phyloP scores from a whole-genome alignment of 2,113 vertebrate species.

The Oryzias curvinotus region DNA sequence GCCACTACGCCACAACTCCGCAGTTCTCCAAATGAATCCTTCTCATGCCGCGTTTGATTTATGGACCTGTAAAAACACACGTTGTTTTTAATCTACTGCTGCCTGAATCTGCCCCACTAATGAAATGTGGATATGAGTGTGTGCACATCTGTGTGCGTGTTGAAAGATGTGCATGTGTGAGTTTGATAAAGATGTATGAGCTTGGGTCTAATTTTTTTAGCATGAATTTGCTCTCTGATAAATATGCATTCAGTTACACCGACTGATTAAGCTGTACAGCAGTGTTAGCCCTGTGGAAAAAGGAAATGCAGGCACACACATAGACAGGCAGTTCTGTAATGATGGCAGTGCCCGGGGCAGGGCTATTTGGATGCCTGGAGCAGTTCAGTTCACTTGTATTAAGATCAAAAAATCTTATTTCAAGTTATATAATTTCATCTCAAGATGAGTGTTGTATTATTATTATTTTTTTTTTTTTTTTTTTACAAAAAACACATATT shows the following conservation, averaged over 20 bases:
- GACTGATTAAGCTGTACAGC: slow-evolving; percentile 76
- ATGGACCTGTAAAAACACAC: slow-evolving; percentile 80
- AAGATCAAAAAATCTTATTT: slow-evolving; percentile 50
- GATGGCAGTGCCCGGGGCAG: slow-evolving; percentile 53
- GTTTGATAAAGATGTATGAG: slow-evolving; percentile 68
- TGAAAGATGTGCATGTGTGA: slow-evolving; percentile 29
- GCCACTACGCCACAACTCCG: slow-evolving; percentile 63
- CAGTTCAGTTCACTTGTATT: slow-evolving; percentile 51
- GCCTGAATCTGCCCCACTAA: slow-evolving; percentile 69
- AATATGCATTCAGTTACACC: slow-evolving; percentile 74
- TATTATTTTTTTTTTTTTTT: too few relatives aligned
- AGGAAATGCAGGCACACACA: slow-evolving; percentile 47
- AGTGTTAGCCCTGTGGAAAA: slow-evolving; percentile 67
- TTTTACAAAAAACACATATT: too few relatives aligned
- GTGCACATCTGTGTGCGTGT: slow-evolving; percentile 32
- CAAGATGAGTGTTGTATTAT: slow-evolving; percentile 22
- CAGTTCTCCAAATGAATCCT: slow-evolving; percentile 77
- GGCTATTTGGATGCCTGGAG: slow-evolving; percentile 62
- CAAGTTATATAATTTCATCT: slow-evolving; percentile 37
- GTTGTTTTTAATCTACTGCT: slow-evolving; percentile 82
- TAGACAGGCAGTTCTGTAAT: slow-evolving; percentile 33
- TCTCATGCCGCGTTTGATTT: slow-evolving; percentile 75
- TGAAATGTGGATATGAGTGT: slow-evolving; percentile 61
- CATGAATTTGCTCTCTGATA: slow-evolving; percentile 72
- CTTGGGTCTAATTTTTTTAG: slow-evolving; percentile 62